A percentile compares a stretch with the other conserved stretches of the same genome.
Evolutionary conservation across 2,888 invertebrate genomes (phyloP).

Genomic region (Dione vanillae): DNA sequence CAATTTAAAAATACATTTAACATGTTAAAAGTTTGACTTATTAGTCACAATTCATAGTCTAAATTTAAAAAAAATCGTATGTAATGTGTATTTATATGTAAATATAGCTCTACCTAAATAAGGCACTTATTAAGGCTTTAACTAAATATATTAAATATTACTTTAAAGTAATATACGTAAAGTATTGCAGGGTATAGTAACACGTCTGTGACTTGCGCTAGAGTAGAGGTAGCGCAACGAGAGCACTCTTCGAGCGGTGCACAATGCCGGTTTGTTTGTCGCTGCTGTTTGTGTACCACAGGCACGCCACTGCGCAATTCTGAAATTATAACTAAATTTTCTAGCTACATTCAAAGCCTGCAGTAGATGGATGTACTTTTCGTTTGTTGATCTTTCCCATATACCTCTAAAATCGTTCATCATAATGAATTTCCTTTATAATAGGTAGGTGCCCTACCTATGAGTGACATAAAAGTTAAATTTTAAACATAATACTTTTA

Average conservation of each 20-base stretch:
- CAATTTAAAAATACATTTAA: no score
- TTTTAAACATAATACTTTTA: no score
- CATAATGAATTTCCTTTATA: background rate
- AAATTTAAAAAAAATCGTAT: no score
- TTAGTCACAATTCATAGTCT: no score
- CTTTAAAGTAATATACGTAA: no score
- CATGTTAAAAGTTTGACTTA: background rate
- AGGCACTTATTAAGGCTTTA: background rate
- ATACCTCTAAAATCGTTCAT: conserved; percentile 1
- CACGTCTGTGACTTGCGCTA: conserved; percentile 42
- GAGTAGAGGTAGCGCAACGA: conserved; percentile 48
- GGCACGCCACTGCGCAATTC: conserved; percentile 58
- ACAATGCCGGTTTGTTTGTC: conserved; percentile 70
- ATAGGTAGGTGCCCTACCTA: no score
- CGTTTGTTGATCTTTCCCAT: conserved; percentile 29
- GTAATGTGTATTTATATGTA: background rate
- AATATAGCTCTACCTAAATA: background rate
- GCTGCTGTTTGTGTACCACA: conserved; percentile 63
- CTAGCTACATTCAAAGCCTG: conserved; percentile 57
- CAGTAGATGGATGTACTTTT: conserved; percentile 39
- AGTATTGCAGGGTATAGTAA: background rate
- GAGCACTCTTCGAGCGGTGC: conserved; percentile 59
- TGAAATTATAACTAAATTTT: conserved; percentile 72
- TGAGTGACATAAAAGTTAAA: no score
- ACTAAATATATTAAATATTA: background rate